Base-by-base conservation (phyloP, 2,113 vertebrate species). In the Illadopsis cleaveri region DNA sequence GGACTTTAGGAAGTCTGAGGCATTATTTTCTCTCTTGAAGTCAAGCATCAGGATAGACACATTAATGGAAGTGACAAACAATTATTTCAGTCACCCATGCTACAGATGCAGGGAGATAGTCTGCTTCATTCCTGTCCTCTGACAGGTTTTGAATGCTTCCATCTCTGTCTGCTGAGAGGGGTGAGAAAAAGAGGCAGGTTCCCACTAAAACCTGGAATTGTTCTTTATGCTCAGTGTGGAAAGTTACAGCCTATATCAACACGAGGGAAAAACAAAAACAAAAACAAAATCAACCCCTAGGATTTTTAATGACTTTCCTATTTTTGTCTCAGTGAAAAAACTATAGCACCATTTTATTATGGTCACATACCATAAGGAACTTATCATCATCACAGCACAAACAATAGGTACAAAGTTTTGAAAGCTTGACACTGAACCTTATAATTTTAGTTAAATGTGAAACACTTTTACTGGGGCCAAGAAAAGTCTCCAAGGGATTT, bases 401-500 rank as follows among this genome's bases (percentile, higher is more conserved):
- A 81, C 42, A 92, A 80, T 19, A 91, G 51, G 30, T 56, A 78
- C 28, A 85, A 75, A 7, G 1, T 69, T 86, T 79, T 83, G 17
- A 92, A 90, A 93, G 56, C 40, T 2, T 89, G 44, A 90, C 3
- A 2, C 7, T 87, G 48, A 93, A 81, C 37, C 76, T 89, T 33
- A 6, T 54, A 85, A 77, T 92, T 93, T 94, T 94, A 95, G 89
- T 95, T 94, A 95, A 82, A 76, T 35, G 33, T 64, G 40, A n/a
- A 92, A 31, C 53, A 80, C n/a, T 45, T 57, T 88, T 78, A 40
- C 10, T 1, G 27, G 16, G 54, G 48, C 24, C 77, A 89, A 47
- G 37, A 42, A 92, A 87, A 90, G 16, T 20, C 18, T 62, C 33
- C 33, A 8, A 31, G 61, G 54, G 66, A 90, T 75, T 89, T 92